A percentile compares a stretch with the other conserved stretches of the same genome.
Evolutionary conservation across 2,888 invertebrate species (phyloP).

Genomic region (Theodoxus fluviatilis): DNA sequence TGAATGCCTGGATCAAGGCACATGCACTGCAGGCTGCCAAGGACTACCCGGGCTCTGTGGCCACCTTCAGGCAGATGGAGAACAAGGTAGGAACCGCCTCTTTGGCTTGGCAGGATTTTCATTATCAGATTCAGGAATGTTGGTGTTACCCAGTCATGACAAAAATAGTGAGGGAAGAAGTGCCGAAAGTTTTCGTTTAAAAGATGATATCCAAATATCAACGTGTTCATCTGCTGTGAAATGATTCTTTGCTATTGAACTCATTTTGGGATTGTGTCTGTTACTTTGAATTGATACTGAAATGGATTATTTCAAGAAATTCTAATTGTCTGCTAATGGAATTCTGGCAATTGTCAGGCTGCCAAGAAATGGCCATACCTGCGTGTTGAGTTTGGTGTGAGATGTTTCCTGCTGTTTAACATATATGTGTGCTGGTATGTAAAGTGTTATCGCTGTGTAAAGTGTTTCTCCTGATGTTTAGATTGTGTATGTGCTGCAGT

Average conservation of each 20-base stretch:
- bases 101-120: no score
- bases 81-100: conserved; percentile 66
- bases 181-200: no score
- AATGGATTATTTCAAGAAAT: no score
- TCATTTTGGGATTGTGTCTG: neutral
- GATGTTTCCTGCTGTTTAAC: neutral
- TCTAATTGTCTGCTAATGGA: no score
- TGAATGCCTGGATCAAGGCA: conserved; percentile 67
- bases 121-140: no score
- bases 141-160: no score
- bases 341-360: no score
- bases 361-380: no score
- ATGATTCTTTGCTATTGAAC: neutral
- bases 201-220: no score
- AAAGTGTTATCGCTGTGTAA: neutral
- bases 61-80: conserved; percentile 74
- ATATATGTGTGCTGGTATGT: neutral
- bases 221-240: neutral
- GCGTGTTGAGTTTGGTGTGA: no score
- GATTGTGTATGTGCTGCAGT: neutral
- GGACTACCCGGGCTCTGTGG: conserved; percentile 76
- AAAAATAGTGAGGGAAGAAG: no score
- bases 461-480: neutral
- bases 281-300: no score
- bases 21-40: conserved; percentile 72